A percentile compares a stretch with the other conserved stretches of the same genome.
phyloP scores from a whole-genome alignment of 2,113 vertebrate species.

The Garra rufa region DNA sequence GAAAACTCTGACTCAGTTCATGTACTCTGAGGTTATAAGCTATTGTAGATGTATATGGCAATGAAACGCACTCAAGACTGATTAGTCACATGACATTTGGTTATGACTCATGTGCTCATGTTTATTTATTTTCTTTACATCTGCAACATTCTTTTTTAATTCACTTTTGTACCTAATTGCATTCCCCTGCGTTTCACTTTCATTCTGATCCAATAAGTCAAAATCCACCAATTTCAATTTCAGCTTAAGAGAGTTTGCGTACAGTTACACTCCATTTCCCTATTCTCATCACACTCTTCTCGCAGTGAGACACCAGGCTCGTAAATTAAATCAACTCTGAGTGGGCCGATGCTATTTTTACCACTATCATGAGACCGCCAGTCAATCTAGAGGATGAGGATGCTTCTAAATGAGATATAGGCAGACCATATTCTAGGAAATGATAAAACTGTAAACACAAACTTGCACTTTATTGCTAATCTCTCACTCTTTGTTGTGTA shows the following conservation, averaged over 20 bases:
- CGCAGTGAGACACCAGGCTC: slow-evolving; percentile 50
- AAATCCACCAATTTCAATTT: slow-evolving; percentile 42
- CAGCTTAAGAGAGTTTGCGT: slow-evolving; percentile 2
- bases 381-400: slow-evolving; percentile 68
- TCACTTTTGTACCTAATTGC: slow-evolving; percentile 10
- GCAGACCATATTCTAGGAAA: slow-evolving; percentile 68
- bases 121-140: slow-evolving; percentile 25
- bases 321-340: slow-evolving; percentile 74
- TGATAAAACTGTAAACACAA: not conserved
- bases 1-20: too few species aligned
- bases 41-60: too few species aligned
- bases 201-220: slow-evolving; percentile 38
- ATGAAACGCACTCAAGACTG: not conserved
- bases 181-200: slow-evolving; percentile 14
- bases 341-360: slow-evolving; percentile 77
- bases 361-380: slow-evolving; percentile 70
- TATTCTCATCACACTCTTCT: slow-evolving; percentile 44
- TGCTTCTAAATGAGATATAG: slow-evolving; percentile 67
- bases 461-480: not conserved
- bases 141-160: slow-evolving; percentile 25
- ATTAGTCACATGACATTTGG: not conserved
- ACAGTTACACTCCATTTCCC: slow-evolving; percentile 35
- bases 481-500: not conserved
- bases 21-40: too few species aligned
- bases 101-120: not conserved